phyloP scores from a whole-genome alignment of 2,888 invertebrate species.

The Acanthosepion esculentum region DNA sequence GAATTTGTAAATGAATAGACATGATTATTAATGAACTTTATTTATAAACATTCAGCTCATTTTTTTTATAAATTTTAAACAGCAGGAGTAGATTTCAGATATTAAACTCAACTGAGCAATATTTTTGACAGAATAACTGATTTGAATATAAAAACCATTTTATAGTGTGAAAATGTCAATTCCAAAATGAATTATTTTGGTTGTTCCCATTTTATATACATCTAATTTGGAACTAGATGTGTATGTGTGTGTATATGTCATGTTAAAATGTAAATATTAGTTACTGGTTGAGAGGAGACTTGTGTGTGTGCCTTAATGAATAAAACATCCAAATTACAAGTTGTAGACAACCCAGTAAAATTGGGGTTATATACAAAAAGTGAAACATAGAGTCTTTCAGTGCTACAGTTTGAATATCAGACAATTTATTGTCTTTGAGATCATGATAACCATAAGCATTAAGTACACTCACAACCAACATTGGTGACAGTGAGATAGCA shows the following conservation, averaged over 20 bases:
- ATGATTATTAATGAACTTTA: no score
- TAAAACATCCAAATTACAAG: constrained; percentile 65
- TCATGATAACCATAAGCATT: constrained; percentile 68
- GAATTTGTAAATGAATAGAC: no score
- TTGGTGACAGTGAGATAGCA: constrained; percentile 71
- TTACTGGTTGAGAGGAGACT: neutral
- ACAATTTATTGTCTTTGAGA: constrained; percentile 54
- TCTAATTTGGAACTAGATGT: neutral
- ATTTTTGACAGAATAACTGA: no score
- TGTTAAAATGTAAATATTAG: neutral
- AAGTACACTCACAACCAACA: constrained; percentile 69
- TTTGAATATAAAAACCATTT: no score
- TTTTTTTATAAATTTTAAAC: no score
- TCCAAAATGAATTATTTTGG: neutral
- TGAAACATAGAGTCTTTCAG: constrained; percentile 65
- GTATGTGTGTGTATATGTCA: neutral
- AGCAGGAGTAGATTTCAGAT: no score
- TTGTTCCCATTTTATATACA: neutral
- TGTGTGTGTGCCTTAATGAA: constrained; percentile 56
- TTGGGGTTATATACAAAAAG: constrained; percentile 62
- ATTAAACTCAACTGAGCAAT: no score
- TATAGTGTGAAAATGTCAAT: no score
- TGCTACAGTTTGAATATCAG: constrained; percentile 45
- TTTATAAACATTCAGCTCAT: no score
- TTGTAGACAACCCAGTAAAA: constrained; percentile 64